These are phyloP conservation scores for Aldrovandia affinis DNA, from an alignment of 2,797 vertebrate species.

Conservation along the genomic window DNA sequence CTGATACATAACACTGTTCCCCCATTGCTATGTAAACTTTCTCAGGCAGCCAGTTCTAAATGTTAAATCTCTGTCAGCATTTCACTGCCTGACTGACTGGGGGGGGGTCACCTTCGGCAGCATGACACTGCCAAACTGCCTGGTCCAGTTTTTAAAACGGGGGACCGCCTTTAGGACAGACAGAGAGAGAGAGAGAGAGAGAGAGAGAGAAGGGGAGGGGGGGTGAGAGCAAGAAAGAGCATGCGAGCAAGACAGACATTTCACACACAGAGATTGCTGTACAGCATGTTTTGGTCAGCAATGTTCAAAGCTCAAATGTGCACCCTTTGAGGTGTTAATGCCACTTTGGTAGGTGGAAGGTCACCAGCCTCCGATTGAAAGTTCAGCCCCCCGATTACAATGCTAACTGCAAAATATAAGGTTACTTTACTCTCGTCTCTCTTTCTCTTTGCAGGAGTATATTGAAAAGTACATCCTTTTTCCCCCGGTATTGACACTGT, in stretches of 20 bases:
- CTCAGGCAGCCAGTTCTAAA: slow-evolving; percentile 1
- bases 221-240: no score
- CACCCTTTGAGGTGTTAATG: not conserved
- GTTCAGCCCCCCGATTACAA: not conserved
- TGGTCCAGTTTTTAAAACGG: not conserved
- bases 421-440: not conserved
- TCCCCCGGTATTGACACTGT: not conserved
- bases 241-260: not conserved
- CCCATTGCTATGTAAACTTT: not conserved
- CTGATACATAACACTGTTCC: not conserved
- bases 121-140: slow-evolving; percentile 45
- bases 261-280: not conserved
- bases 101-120: slow-evolving; percentile 41
- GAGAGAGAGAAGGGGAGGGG: not conserved
- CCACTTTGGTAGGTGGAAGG: not conserved
- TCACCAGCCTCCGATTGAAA: not conserved
- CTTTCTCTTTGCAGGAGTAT: not conserved
- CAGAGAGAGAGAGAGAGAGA: not conserved
- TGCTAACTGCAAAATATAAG: not conserved
- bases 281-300: not conserved
- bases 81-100: slow-evolving; percentile 12
- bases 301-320: not conserved
- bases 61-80: not conserved
- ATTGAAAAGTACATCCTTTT: not conserved
- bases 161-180: no score